Conservation (phyloP, 1,140 invertebrate species). For the Saccostrea glomerata region DNA sequence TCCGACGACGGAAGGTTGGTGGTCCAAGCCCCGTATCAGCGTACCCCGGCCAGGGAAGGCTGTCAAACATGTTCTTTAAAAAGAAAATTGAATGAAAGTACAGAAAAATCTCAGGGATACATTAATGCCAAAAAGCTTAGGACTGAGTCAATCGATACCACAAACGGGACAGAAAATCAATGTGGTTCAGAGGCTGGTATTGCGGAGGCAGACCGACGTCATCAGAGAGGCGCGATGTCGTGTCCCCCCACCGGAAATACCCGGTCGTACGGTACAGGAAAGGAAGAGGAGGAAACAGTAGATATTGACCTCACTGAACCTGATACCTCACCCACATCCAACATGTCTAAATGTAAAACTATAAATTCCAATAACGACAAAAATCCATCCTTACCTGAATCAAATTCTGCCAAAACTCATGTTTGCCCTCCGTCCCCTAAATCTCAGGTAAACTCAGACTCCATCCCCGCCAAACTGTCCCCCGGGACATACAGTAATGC, state of each 20-base stretch:
- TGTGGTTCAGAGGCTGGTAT: background rate
- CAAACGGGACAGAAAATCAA: conserved; percentile 24
- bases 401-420: background rate
- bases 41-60: background rate
- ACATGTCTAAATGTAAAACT: background rate
- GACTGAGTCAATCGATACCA: background rate
- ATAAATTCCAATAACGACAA: background rate
- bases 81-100: background rate
- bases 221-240: background rate
- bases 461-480: background rate
- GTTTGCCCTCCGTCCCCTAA: background rate
- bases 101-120: conserved; percentile 14
- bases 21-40: background rate
- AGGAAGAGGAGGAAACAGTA: background rate
- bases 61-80: background rate
- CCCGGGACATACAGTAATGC: background rate
- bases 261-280: background rate
- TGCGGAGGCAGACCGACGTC: conserved; percentile 10
- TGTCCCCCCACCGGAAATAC: background rate
- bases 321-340: background rate
- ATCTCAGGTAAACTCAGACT: background rate
- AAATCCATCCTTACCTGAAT: background rate
- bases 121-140: conserved; percentile 18
- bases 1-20: conserved; percentile 3
- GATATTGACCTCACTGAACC: background rate